These are phyloP conservation scores for Harpalus rufipes DNA, from an alignment of 2,888 invertebrate species.

Conservation along the genomic window DNA sequence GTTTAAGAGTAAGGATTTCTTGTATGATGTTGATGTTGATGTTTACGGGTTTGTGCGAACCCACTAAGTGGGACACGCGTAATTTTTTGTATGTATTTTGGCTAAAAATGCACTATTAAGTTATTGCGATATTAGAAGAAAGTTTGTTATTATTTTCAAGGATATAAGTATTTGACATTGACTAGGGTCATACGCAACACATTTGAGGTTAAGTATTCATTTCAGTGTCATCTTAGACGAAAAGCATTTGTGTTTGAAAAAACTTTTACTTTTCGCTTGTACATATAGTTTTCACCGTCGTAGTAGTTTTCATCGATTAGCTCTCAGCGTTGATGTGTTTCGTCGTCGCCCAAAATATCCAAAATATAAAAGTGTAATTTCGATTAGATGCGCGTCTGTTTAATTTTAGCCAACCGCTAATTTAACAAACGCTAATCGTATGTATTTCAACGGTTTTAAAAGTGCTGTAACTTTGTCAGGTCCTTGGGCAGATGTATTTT, in stretches of 20 bases:
- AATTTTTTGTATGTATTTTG: too few relatives aligned
- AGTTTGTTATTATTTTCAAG: neutral
- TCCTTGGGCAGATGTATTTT: constrained; percentile 67
- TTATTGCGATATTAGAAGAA: too few relatives aligned
- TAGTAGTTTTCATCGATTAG: too few relatives aligned
- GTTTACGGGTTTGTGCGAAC: too few relatives aligned
- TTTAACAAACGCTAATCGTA: constrained; percentile 55
- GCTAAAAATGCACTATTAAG: too few relatives aligned
- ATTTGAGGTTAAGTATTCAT: neutral
- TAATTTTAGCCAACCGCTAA: constrained; percentile 57
- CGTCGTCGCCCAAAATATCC: constrained; percentile 36
- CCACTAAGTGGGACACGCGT: too few relatives aligned
- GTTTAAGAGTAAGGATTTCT: too few relatives aligned
- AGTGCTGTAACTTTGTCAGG: constrained; percentile 65
- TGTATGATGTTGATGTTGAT: too few relatives aligned
- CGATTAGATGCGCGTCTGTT: constrained; percentile 48
- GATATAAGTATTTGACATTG: neutral
- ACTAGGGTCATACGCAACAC: neutral
- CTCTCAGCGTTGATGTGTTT: constrained; percentile 5
- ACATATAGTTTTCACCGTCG: too few relatives aligned
- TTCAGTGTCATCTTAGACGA: neutral
- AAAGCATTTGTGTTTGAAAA: neutral
- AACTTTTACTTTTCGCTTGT: neutral
- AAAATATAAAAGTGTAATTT: constrained; percentile 51
- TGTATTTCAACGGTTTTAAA: constrained; percentile 62